Evolutionary conservation across 92 coral and sea anemone genomes (phyloP), one percentile per base, ranked within the genome.

Genomic region (Metridium senile): DNA sequence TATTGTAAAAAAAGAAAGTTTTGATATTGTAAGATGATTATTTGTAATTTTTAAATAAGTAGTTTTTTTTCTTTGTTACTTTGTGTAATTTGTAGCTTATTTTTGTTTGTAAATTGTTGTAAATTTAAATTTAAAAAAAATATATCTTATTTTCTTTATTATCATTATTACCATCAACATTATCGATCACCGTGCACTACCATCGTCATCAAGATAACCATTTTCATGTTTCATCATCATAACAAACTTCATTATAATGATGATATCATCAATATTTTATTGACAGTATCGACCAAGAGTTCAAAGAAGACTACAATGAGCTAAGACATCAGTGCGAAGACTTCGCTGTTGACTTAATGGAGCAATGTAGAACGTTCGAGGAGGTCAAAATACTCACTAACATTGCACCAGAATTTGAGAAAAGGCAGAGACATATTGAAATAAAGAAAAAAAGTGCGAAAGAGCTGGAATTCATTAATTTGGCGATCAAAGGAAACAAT

Each of bases 281-380:
- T 6, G 6, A 6, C 67, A 72, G 72, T 39, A 53, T n/a, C 26
- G 83, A 88, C 53, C 71, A 77, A 22, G 92, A 87, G 34, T 87
- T 73, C 66, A 66, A 87, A 75, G 73, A 51, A 58, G 81, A 83
- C 46, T 87, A 87, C 54, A 35, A 70, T 13, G 85, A 73, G 18
- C 65, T 84, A 19, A 79, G 86, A 11, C 64, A 80, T 70, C 74
- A 75, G 8, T 80, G 83, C 35, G 89, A 89, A 45, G 86, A 89
- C 20, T 89, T 75, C 52, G 89, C 93, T 13, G 93, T 89, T 45
- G 72, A 83, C 31, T 70, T 88, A 23, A 61, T 88, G 74, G 93
- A 88, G 29, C 93, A 88, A 65, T 88, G 93, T 68, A 80, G 89
- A 33, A 88, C 93, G 1, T 58, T 84, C 23, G 54, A 75, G 45